These are phyloP conservation scores for Picus viridis DNA, from an alignment of 2,797 vertebrate species.

Conservation along the genomic window DNA sequence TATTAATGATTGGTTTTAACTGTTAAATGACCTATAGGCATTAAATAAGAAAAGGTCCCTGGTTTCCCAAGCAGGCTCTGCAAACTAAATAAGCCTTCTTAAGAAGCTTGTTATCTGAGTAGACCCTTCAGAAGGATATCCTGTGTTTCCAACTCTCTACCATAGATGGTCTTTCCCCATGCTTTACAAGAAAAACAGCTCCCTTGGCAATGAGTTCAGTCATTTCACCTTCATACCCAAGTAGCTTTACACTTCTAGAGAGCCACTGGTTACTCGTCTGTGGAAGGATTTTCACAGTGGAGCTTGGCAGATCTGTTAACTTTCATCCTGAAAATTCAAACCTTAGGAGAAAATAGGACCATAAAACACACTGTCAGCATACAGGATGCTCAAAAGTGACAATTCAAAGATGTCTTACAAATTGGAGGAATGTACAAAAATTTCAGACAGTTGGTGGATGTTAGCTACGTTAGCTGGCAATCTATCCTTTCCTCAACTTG, in stretches of 20 bases:
- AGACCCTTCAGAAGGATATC: not conserved
- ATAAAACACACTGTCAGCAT: not conserved
- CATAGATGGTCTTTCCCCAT: not conserved
- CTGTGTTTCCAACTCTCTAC: not conserved
- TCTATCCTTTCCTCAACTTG: not conserved
- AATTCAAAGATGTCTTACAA: conserved; percentile 56
- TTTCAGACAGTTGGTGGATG: not conserved
- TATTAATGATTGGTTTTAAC: not conserved
- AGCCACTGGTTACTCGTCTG: not conserved
- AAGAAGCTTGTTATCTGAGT: not conserved
- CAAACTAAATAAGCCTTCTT: not conserved
- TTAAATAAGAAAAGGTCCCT: not conserved
- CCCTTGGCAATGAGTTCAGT: conserved; percentile 43
- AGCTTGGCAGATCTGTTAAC: not conserved
- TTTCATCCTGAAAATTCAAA: conserved; percentile 60
- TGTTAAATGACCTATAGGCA: not conserved
- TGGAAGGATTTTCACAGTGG: not conserved
- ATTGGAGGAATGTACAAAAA: conserved; percentile 54
- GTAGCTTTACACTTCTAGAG: not conserved
- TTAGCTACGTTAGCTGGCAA: not conserved
- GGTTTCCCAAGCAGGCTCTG: not conserved
- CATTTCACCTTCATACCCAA: not conserved
- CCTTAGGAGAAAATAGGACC: conserved; percentile 39
- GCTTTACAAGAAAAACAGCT: conserved; percentile 50
- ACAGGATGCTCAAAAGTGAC: not conserved